Percentiles rank a stretch among this genome's conserved stretches.
Conservation (phyloP, 1,140 invertebrate genomes). For the Heliconius nattereri region DNA sequence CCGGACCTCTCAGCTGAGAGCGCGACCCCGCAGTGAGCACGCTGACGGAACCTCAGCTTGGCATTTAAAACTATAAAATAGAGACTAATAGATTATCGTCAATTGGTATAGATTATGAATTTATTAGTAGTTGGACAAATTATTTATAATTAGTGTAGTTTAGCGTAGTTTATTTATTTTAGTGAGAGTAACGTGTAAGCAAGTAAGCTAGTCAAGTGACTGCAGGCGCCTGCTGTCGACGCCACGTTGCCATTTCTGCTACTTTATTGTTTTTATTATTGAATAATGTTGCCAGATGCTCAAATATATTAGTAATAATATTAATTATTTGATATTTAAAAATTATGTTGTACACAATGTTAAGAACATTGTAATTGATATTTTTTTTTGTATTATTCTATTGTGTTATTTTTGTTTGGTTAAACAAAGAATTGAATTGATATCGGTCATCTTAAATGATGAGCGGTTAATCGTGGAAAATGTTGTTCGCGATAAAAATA, state of each 20-base stretch:
- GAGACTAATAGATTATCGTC: constrained; percentile 73
- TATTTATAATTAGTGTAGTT: constrained; percentile 69
- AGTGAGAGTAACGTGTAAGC: constrained; percentile 75
- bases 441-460: no score
- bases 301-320: constrained; percentile 1
- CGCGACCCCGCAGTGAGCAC: constrained; percentile 49
- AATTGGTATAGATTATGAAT: constrained; percentile 60
- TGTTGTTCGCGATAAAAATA: no score
- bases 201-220: constrained; percentile 78
- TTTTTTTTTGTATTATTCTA: background rate
- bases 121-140: constrained; percentile 75
- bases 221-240: constrained; percentile 45
- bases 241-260: constrained; percentile 69
- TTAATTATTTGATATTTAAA: background rate
- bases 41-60: constrained; percentile 65
- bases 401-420: background rate
- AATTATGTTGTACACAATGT: background rate
- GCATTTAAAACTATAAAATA: constrained; percentile 78
- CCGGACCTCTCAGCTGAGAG: constrained; percentile 23
- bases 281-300: constrained; percentile 19
- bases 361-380: background rate
- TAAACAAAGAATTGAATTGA: background rate
- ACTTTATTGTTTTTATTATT: constrained; percentile 10
- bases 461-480: no score
- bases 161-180: constrained; percentile 79